phyloP scores from a whole-genome alignment of 2,113 vertebrate species.

The Menura novaehollandiae region DNA sequence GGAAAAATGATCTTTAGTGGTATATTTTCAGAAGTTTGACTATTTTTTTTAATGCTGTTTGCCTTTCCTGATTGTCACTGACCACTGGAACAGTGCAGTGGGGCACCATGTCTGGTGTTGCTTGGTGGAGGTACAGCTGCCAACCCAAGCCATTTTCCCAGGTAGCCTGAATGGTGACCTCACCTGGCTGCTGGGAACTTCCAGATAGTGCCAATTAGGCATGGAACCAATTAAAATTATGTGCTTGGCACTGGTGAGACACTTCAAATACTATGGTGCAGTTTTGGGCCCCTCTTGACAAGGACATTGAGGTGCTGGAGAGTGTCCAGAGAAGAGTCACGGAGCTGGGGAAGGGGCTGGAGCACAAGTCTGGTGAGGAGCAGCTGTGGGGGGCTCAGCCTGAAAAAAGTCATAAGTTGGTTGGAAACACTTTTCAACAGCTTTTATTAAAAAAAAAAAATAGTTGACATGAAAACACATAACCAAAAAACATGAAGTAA shows the following conservation, averaged over 20 bases:
- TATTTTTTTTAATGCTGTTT: neutral
- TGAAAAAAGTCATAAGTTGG: neutral
- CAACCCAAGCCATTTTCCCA: neutral
- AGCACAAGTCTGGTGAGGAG: neutral
- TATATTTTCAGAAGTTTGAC: neutral
- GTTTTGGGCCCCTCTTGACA: neutral
- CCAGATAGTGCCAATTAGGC: neutral
- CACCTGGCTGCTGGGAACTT: neutral
- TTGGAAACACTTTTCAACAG: neutral
- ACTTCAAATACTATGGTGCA: neutral
- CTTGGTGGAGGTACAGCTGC: neutral
- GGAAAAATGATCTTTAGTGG: neutral
- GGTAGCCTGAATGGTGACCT: neutral
- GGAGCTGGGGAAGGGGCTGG: neutral
- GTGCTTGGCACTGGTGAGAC: neutral
- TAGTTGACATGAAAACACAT: neutral
- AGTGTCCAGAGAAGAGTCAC: neutral
- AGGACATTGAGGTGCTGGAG: neutral
- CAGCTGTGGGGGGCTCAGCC: neutral
- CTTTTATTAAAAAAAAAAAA: neutral
- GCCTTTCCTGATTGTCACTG: neutral
- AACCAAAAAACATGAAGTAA: neutral
- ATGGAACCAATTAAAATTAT: neutral
- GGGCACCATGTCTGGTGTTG: rapidly evolving
- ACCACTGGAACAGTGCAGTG: neutral